Evolutionary conservation across 2,888 invertebrate species (phyloP).

Genomic region (Chalcis sispes): DNA sequence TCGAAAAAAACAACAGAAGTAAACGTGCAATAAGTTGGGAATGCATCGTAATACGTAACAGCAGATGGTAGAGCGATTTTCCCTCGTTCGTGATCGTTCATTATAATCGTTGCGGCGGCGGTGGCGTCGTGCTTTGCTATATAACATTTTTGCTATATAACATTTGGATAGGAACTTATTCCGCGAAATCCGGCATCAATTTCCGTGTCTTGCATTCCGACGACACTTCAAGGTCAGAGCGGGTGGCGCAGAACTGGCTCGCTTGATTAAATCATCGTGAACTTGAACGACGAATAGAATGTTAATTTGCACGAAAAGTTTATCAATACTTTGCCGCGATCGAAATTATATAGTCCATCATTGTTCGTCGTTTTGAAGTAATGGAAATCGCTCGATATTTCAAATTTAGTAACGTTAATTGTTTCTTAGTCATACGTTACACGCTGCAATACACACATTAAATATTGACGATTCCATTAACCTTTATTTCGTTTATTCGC

Average conservation of each 20-base stretch:
- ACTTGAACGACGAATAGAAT: not conserved
- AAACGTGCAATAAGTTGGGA: too few relatives aligned
- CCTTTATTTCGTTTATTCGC: too few relatives aligned
- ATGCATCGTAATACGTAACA: too few relatives aligned
- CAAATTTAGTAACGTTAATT: too few relatives aligned
- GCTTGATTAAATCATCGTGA: slow-evolving; percentile 25
- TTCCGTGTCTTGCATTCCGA: slow-evolving; percentile 37
- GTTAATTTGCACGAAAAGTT: slow-evolving; percentile 3
- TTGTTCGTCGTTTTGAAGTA: not conserved
- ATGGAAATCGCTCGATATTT: too few relatives aligned
- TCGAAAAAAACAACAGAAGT: too few relatives aligned
- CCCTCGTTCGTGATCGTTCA: slow-evolving; percentile 13
- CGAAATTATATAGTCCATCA: not conserved
- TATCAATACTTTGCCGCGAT: not conserved
- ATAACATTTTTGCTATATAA: not conserved
- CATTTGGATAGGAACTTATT: slow-evolving; percentile 22
- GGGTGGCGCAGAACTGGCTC: not conserved
- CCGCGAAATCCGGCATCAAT: slow-evolving; percentile 46
- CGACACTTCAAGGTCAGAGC: slow-evolving; percentile 36
- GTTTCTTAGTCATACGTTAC: too few relatives aligned
- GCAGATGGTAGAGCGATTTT: too few relatives aligned
- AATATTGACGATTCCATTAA: too few relatives aligned
- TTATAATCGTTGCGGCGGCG: slow-evolving; percentile 6
- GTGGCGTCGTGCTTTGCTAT: not conserved
- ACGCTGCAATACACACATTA: too few relatives aligned